Evolutionary conservation across 2,113 vertebrate species (phyloP).

Genomic region (Myocastor coypus): DNA sequence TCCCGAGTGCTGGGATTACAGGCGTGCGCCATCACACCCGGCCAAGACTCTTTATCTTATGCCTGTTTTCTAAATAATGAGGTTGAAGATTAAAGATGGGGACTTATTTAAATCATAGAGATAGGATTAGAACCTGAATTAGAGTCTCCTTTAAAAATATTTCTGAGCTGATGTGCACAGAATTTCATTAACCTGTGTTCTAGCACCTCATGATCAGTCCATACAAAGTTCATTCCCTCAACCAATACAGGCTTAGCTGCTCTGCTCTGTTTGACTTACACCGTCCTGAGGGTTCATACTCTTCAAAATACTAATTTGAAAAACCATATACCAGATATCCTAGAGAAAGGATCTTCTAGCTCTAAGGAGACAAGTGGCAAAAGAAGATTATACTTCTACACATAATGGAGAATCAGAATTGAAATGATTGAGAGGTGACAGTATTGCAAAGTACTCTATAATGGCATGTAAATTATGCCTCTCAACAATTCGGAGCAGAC

Average conservation of each 20-base stretch:
- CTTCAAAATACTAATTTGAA: slow-evolving; percentile 4
- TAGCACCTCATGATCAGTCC: not conserved
- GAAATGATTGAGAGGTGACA: not conserved
- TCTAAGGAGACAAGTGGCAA: slow-evolving; percentile 28
- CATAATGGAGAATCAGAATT: not conserved
- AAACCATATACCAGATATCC: not conserved
- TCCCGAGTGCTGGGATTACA: no score
- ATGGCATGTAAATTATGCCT: slow-evolving; percentile 36
- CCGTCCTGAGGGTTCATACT: not conserved
- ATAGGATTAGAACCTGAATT: not conserved
- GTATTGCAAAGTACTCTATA: not conserved
- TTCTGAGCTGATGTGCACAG: not conserved
- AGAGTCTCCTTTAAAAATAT: not conserved
- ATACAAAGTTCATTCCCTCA: not conserved
- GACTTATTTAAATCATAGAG: slow-evolving; percentile 6
- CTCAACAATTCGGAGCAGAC: slow-evolving; percentile 28
- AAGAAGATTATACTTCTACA: not conserved
- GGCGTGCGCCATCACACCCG: no score
- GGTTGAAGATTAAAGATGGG: not conserved
- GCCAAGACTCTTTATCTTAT: slow-evolving; percentile 10
- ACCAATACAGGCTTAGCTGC: not conserved
- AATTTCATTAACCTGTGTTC: slow-evolving; percentile 10
- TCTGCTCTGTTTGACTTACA: slow-evolving; percentile 22
- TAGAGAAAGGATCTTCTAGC: slow-evolving; percentile 20
- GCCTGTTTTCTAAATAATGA: slow-evolving; percentile 44